phyloP scores from a whole-genome alignment of 2,888 invertebrate genomes.

The Molorchus minor region DNA sequence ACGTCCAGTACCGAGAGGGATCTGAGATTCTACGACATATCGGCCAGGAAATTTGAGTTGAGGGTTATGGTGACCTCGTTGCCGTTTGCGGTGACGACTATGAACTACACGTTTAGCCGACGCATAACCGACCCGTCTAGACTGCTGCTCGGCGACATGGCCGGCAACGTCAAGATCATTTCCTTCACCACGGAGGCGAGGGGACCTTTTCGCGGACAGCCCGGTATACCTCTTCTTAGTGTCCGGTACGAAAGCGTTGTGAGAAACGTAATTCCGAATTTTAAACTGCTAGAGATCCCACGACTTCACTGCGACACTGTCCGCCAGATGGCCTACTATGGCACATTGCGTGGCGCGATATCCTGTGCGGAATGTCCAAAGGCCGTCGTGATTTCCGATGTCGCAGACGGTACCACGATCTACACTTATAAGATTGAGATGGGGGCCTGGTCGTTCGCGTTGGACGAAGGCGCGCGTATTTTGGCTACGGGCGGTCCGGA shows the following conservation, averaged over 20 bases:
- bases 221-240: conserved; percentile 69
- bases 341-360: conserved; percentile 72
- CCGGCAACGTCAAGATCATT: conserved; percentile 74
- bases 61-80: conserved; percentile 76
- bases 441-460: conserved; percentile 71
- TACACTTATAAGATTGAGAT: conserved; percentile 63
- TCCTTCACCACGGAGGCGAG: conserved; percentile 70
- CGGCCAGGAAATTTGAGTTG: conserved; percentile 76
- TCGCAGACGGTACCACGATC: conserved; percentile 32
- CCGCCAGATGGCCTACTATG: conserved; percentile 74
- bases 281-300: conserved; percentile 42
- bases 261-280: conserved; percentile 51
- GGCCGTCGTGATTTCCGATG: conserved; percentile 71
- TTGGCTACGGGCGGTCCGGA: conserved; percentile 81
- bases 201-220: conserved; percentile 76
- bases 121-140: conserved; percentile 69
- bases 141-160: conserved; percentile 78
- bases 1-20: conserved; percentile 81
- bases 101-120: conserved; percentile 71
- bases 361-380: conserved; percentile 65
- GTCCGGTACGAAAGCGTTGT: conserved; percentile 65
- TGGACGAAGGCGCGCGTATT: conserved; percentile 66
- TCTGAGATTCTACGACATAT: conserved; percentile 79
- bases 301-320: conserved; percentile 58
- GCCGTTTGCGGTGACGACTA: conserved; percentile 66